Evolutionary conservation across 2,113 vertebrate genomes (phyloP).

Genomic region (Globicephala melas): DNA sequence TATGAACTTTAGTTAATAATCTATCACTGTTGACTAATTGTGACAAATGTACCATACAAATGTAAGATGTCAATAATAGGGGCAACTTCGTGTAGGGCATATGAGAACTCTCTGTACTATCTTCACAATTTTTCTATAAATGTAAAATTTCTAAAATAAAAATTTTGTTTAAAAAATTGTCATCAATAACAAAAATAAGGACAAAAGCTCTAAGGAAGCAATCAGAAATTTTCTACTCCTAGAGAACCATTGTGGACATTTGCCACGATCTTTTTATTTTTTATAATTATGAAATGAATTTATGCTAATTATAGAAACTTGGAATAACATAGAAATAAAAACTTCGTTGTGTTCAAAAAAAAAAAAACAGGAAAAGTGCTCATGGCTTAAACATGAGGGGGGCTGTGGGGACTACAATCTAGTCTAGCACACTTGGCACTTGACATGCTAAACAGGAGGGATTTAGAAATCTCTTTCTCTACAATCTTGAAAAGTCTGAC

Average conservation of each 20-base stretch:
- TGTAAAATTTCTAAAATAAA: not conserved
- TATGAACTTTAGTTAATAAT: not conserved
- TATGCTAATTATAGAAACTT: not conserved
- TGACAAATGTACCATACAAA: not conserved
- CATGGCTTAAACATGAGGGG: not conserved
- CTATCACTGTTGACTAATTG: not conserved
- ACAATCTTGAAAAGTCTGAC: not conserved
- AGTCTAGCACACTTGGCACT: not conserved
- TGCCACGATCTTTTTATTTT: not conserved
- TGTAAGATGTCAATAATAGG: not conserved
- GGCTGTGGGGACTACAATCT: not conserved
- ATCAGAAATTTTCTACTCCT: not conserved
- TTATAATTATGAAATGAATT: not conserved
- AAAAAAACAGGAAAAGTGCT: not conserved
- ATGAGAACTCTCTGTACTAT: not conserved
- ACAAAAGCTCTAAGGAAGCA: not conserved
- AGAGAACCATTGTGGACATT: not conserved
- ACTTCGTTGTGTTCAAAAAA: not conserved
- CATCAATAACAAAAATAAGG: not conserved
- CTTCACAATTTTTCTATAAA: not conserved
- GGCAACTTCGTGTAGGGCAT: not conserved
- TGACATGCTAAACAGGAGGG: not conserved
- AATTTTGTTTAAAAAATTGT: not conserved
- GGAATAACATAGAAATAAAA: not conserved
- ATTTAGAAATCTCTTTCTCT: not conserved